Conservation (phyloP, 1,140 invertebrate species). For the Mercenaria mercenaria region DNA sequence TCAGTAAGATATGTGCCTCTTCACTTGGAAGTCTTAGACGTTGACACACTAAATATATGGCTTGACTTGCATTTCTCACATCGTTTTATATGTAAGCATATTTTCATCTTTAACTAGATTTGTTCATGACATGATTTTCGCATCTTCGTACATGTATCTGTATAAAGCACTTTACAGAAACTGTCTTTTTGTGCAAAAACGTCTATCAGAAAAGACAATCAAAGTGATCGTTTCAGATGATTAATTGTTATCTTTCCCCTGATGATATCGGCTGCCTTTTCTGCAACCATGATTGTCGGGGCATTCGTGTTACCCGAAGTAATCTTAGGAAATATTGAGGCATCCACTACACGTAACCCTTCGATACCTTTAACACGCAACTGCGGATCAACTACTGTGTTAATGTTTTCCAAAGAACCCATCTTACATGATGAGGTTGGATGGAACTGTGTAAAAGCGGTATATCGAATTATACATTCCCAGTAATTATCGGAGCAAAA, state of each 20-base stretch:
- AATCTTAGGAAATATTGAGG: conserved; percentile 30
- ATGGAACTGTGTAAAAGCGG: conserved; percentile 84
- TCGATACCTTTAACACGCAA: conserved; percentile 47
- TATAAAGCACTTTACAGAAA: no score
- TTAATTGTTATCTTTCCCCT: conserved; percentile 16
- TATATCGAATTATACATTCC: conserved; percentile 45
- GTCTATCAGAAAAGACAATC: no score
- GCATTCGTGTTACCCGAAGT: conserved; percentile 42
- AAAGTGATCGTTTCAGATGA: neutral
- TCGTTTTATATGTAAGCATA: no score
- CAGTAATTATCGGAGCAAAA: conserved; percentile 44
- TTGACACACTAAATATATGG: no score
- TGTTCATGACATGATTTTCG: no score
- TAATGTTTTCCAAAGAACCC: conserved; percentile 75
- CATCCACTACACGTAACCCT: conserved; percentile 46
- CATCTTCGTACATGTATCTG: no score
- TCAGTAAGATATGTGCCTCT: no score
- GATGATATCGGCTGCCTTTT: conserved; percentile 44
- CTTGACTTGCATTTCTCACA: no score
- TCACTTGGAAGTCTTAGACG: no score
- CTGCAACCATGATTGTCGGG: conserved; percentile 46
- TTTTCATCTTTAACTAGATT: no score
- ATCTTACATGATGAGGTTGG: conserved; percentile 95
- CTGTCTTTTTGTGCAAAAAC: no score
- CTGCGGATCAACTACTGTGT: conserved; percentile 32